phyloP scores from a whole-genome alignment of 2,113 vertebrate genomes.

The Aptenodytes patagonicus region DNA sequence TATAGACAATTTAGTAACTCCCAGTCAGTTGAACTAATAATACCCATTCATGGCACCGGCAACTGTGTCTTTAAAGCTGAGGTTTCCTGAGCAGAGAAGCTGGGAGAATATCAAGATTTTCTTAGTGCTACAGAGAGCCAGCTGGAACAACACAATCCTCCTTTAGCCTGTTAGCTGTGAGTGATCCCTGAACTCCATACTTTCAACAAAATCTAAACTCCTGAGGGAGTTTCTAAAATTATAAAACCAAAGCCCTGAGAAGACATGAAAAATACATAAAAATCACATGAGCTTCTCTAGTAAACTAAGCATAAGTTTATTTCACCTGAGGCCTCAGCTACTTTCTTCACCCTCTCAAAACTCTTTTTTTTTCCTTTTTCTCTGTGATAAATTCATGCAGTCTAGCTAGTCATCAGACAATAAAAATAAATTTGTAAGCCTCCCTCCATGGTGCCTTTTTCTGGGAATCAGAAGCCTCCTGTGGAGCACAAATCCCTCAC shows the following conservation, averaged over 20 bases:
- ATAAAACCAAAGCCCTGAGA: not conserved
- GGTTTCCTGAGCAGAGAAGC: not conserved
- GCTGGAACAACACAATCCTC: not conserved
- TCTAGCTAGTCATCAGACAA: not conserved
- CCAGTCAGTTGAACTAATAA: not conserved
- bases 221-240: not conserved
- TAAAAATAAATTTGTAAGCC: not conserved
- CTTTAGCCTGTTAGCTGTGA: not conserved
- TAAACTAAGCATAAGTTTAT: not conserved
- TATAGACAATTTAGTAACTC: not conserved
- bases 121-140: not conserved
- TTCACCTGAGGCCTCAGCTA: not conserved
- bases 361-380: not conserved
- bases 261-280: not conserved
- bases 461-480: not conserved
- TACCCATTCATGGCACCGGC: not conserved
- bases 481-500: not conserved
- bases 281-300: not conserved
- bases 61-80: not conserved
- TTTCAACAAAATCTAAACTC: not conserved
- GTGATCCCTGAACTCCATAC: not conserved
- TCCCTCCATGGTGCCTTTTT: not conserved
- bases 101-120: not conserved
- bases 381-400: not conserved
- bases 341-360: not conserved